Conservation (phyloP, 2,797 vertebrate species). For the Pyrocephalus nanus region DNA sequence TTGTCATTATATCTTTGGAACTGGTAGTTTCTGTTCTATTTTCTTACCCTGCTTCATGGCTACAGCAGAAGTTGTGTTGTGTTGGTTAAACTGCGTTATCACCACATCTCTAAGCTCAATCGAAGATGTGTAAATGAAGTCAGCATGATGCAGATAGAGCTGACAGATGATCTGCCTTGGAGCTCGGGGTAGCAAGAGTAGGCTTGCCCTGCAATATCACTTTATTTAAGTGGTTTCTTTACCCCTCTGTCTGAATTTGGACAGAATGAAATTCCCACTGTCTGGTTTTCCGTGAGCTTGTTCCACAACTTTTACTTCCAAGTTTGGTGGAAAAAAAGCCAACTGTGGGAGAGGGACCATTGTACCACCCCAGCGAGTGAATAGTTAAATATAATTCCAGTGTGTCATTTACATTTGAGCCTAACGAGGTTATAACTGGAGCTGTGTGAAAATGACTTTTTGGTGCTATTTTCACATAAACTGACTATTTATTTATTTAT, state of each 20-base stretch:
- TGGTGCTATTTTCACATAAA: conserved; percentile 67
- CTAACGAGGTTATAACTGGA: conserved; percentile 60
- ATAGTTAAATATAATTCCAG: conserved; percentile 53
- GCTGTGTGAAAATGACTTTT: conserved; percentile 65
- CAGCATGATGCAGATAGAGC: conserved; percentile 72
- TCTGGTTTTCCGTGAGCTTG: background rate
- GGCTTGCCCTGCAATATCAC: conserved; percentile 72
- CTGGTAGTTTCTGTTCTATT: conserved; percentile 20
- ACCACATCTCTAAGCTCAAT: conserved; percentile 66
- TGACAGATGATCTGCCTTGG: conserved; percentile 64
- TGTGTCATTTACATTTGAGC: conserved; percentile 62
- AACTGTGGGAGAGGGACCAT: background rate
- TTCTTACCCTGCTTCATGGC: conserved; percentile 21
- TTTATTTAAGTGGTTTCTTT: conserved; percentile 22
- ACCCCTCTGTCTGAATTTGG: background rate
- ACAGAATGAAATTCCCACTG: background rate
- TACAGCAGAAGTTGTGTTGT: conserved; percentile 62
- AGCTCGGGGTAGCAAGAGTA: conserved; percentile 71
- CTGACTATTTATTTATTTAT: conserved; percentile 66
- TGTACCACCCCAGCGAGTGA: background rate
- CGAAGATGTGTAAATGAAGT: conserved; percentile 80
- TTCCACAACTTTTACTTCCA: background rate
- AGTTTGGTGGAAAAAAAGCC: background rate
- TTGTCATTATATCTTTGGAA: conserved; percentile 12
- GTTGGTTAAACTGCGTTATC: conserved; percentile 74